Evolutionary conservation across 2,797 vertebrate species (phyloP).

Genomic region (Epinephelus malabaricus): DNA sequence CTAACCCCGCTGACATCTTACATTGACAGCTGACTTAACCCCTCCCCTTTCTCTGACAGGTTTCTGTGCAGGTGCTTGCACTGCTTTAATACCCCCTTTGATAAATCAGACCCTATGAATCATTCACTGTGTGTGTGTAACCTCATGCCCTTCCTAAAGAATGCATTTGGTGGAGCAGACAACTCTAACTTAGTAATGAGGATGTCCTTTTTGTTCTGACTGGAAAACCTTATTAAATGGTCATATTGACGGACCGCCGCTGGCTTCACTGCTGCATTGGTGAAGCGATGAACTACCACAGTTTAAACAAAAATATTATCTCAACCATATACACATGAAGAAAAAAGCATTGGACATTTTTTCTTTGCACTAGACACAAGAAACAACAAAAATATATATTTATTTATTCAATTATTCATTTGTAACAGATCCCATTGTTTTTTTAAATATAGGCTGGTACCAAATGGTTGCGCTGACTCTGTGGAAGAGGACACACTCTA

Average conservation of each 20-base stretch:
- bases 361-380: too few species aligned
- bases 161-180: conserved; percentile 4
- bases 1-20: not conserved
- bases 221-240: conserved; percentile 1
- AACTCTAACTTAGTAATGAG: not conserved
- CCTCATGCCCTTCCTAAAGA: conserved; percentile 11
- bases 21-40: conserved; percentile 19
- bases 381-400: too few species aligned
- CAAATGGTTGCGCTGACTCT: too few species aligned
- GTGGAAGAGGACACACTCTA: too few species aligned
- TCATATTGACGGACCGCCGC: not conserved
- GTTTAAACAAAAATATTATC: conserved; percentile 17
- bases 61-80: not conserved
- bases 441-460: too few species aligned
- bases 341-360: too few species aligned
- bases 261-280: conserved; percentile 1
- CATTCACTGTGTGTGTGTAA: conserved; percentile 9
- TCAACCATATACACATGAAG: not conserved
- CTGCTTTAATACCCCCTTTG: conserved; percentile 5
- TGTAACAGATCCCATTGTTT: too few species aligned
- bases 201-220: conserved; percentile 15
- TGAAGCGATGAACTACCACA: not conserved
- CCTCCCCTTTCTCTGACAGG: not conserved
- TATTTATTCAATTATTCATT: too few species aligned
- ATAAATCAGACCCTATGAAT: conserved; percentile 12